Base-by-base conservation (phyloP, 2,888 invertebrate species). In the Caenorhabditis afra region DNA sequence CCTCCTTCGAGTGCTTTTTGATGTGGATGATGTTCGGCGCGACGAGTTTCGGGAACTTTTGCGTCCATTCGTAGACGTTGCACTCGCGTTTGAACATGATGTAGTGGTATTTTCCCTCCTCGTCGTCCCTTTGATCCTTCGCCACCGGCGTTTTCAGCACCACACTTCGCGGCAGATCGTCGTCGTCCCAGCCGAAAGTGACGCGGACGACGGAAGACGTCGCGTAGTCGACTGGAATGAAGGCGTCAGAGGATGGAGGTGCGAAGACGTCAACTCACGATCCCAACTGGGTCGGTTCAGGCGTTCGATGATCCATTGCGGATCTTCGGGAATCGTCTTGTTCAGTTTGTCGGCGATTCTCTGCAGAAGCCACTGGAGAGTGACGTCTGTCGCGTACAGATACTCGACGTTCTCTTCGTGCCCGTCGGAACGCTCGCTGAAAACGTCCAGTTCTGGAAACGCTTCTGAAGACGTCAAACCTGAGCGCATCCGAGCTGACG, bases 161-260 rank as follows among this genome's bases (percentile, higher is more conserved):
- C 8, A 88, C 86, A 68, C 84, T 86, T 39, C 79, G 80, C 10
- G 88, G 88, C 7, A 88, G 77, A 12, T 74, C 81, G 10, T 85
- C 82, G 39, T 83, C 78, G 41, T 87, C 87, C 88, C 88, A 88
- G n/a, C 86, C 87, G 47, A 88, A 86, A n/a, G 88, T 87, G 1
- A 88, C 85, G 1, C 85, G 80, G 16, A 88, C 73, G 1, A 88
- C 88, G 8, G 83, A 75, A 10, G 88, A 87, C 8, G 85, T 83
- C 37, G 87, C 87, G 52, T 83, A 83, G 45, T 83, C 83, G n/a
- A 65, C 67, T 81, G 70, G 14, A 74, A 81, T 39, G 0, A 11
- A 47, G 45, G 7, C n/a, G 44, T 53, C 35, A 1, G 10, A n/a
- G 41, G 14, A 44, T 8, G 45, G 14, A 14, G n/a, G n/a, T n/a